A percentile compares a stretch with the other conserved stretches of the same genome.
Conservation (phyloP, 2,797 vertebrate genomes). For the Iguana delicatissima region DNA sequence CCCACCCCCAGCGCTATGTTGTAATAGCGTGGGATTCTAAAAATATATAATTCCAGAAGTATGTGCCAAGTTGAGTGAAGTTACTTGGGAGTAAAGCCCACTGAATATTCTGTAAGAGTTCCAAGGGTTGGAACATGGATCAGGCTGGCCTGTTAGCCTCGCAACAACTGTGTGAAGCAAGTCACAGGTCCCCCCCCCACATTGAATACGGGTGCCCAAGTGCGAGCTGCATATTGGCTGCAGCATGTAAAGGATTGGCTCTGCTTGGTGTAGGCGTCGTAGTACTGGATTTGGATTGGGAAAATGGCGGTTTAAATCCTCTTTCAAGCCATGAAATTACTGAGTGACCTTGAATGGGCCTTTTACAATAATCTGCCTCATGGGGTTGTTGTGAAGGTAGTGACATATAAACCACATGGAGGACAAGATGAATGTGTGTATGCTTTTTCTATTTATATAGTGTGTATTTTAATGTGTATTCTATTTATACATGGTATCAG, state of each 20-base stretch:
- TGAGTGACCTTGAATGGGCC: not conserved
- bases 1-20: not conserved
- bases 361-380: not conserved
- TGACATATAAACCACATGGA: too few species aligned
- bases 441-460: not conserved
- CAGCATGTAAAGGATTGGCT: not conserved
- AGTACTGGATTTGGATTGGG: not conserved
- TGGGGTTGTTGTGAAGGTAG: not conserved
- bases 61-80: too few species aligned
- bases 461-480: too few species aligned
- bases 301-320: not conserved
- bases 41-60: too few species aligned
- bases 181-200: too few species aligned
- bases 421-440: not conserved
- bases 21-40: not conserved
- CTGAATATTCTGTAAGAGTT: not conserved
- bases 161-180: not conserved
- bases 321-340: not conserved
- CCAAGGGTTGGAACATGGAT: not conserved
- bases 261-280: not conserved
- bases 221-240: not conserved
- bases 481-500: too few species aligned
- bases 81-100: too few species aligned
- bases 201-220: not conserved
- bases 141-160: not conserved